A percentile compares a stretch with the other conserved stretches of the same genome.
These are phyloP conservation scores for Sarcoramphus papa DNA, from an alignment of 2,797 vertebrate genomes.

Conservation along the genomic window DNA sequence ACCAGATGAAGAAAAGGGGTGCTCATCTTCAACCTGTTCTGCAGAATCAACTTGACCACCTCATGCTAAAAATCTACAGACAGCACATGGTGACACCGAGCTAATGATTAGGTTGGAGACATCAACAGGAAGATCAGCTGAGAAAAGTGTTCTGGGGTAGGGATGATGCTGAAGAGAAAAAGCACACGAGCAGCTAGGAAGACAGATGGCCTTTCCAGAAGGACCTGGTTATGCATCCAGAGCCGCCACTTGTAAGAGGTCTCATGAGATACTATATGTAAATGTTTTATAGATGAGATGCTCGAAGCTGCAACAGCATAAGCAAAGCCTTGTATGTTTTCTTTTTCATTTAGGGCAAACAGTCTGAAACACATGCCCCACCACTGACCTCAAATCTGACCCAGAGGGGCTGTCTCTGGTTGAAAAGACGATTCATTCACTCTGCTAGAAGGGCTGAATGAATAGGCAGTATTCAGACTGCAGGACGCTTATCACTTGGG, in stretches of 20 bases:
- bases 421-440: conserved; percentile 57
- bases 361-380: conserved; percentile 11
- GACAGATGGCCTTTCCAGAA: conserved; percentile 25
- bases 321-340: conserved; percentile 18
- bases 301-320: background rate
- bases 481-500: conserved; percentile 48
- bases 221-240: background rate
- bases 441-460: conserved; percentile 39
- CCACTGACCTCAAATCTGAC: conserved; percentile 28
- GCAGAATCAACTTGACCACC: background rate
- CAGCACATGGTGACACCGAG: background rate
- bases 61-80: background rate
- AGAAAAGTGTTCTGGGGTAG: background rate
- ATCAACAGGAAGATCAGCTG: background rate
- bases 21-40: background rate
- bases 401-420: conserved; percentile 48
- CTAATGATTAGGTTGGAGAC: background rate
- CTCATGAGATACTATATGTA: background rate
- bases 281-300: conserved; percentile 27
- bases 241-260: background rate
- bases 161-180: background rate
- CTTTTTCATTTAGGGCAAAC: conserved; percentile 16
- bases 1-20: background rate
- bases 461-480: conserved; percentile 51
- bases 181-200: background rate